phyloP scores from a whole-genome alignment of 2,797 vertebrate species.

The Tangara arthus region DNA sequence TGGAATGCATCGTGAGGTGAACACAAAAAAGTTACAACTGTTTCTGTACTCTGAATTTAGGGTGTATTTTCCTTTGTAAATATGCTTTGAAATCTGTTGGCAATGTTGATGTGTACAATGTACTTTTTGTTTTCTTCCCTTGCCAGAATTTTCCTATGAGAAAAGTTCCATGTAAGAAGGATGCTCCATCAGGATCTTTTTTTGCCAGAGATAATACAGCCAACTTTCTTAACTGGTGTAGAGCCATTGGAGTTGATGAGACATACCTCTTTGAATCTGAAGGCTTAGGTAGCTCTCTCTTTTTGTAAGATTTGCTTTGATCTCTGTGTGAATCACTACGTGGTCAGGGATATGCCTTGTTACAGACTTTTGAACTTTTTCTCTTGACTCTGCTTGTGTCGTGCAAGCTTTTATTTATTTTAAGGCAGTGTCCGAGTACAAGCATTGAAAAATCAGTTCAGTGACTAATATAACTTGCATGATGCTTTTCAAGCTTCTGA shows the following conservation, averaged over 20 bases:
- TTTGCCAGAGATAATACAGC: constrained; percentile 97
- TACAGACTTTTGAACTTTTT: background rate
- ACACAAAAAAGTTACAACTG: background rate
- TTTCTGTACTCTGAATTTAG: background rate
- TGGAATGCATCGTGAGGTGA: background rate
- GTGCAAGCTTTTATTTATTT: background rate
- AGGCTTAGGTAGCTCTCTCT: constrained; percentile 85
- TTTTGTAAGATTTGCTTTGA: background rate
- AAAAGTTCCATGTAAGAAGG: constrained; percentile 89
- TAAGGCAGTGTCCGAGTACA: background rate
- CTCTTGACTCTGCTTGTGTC: background rate
- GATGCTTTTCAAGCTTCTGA: background rate
- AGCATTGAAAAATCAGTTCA: background rate
- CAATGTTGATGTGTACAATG: background rate
- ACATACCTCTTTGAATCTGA: constrained; percentile 97
- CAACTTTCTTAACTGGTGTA: constrained; percentile 97
- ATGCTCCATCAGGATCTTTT: constrained; percentile 92
- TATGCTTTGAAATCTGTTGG: background rate
- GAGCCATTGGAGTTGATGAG: constrained; percentile 88
- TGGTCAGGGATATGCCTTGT: background rate
- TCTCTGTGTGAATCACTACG: background rate
- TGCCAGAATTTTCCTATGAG: constrained; percentile 85
- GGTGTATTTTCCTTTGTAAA: constrained; percentile 7
- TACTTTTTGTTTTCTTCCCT: constrained; percentile 24
- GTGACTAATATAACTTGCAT: background rate